These are phyloP conservation scores for Apodemus speciosus DNA, from an alignment of 2,113 vertebrate genomes.

Conservation along the genomic window DNA sequence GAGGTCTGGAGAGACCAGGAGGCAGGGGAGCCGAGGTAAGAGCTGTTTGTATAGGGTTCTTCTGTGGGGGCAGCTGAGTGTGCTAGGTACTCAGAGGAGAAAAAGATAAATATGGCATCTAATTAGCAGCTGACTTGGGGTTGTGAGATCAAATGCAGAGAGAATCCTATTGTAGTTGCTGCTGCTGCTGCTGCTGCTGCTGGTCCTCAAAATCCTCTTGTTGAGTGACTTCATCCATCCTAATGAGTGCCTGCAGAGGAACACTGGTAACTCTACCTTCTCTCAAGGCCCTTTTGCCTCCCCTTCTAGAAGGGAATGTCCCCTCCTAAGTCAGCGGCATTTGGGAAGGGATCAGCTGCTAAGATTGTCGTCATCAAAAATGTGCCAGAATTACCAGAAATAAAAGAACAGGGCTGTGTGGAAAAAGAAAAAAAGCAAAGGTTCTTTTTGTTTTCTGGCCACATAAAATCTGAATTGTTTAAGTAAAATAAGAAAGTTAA, in stretches of 20 bases:
- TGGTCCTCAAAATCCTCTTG: constrained; percentile 43
- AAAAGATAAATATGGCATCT: constrained; percentile 62
- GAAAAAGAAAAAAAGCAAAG: neutral
- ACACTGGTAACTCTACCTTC: neutral
- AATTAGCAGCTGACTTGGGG: constrained; percentile 71
- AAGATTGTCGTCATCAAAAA: neutral
- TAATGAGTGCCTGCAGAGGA: constrained; percentile 10
- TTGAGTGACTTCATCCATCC: constrained; percentile 53
- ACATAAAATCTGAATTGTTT: neutral
- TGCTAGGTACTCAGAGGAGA: constrained; percentile 64
- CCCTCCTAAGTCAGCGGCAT: neutral
- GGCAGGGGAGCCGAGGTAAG: constrained; percentile 55
- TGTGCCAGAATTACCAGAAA: neutral
- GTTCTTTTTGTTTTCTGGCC: neutral
- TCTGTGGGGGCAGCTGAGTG: constrained; percentile 53
- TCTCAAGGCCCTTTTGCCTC: neutral
- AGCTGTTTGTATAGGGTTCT: constrained; percentile 67
- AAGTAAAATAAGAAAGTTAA: neutral
- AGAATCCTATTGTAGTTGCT: constrained; percentile 65
- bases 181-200: constrained; percentile 20
- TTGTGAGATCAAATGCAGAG: constrained; percentile 67
- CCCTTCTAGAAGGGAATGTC: neutral
- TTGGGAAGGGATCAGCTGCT: neutral
- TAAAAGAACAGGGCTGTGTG: neutral
- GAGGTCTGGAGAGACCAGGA: constrained; percentile 78